Evolutionary conservation across 2,797 vertebrate genomes (phyloP), one percentile per base, ranked within the genome.

Genomic region (Hydrolagus colliei): DNA sequence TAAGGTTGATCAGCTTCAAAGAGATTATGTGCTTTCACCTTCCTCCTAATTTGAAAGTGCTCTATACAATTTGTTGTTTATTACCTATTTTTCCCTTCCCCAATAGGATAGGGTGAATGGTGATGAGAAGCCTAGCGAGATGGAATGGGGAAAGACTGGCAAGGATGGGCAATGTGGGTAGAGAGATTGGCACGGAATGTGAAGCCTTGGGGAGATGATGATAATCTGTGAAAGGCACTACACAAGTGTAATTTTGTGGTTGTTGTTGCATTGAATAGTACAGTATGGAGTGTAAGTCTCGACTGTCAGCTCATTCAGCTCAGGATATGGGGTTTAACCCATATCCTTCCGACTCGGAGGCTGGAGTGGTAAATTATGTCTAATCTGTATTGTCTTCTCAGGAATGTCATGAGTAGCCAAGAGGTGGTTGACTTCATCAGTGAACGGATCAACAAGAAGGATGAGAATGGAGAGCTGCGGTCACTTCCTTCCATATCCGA

Each of bases 321-420:
- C 22, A 73, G 16, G 27, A 13, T 20, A 14, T 73, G 72, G 18
- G 41, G 41, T 3, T 52, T 52, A 6, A 73, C 27, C 27, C 27
- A n/a, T 6, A 52, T 3, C 41, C 41, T 52, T 52, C 41, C 6
- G 41, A 52, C 2, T 6, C 2, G 41, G 41, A 9, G 63, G 1
- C 14, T 18, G 11, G 35, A 22, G 10, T 14, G 0, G 6, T 65
- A 77, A 71, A 68, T 13, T 63, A n/a, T 86, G 14, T 86, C 8
- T 65, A 32, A 35, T 63, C 20, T 52, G 86, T 68, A 87, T 14
- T 88, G 32, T 20, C 35, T 74, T 85, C 87, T 80, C 89, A 99
- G 98, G 98, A 99, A 99, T 78, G 98, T 99, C 87, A 95, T 99
- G 92, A 99, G 98, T 94, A 99, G 98, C 91, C 98, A 99, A 90